A percentile compares a stretch with the other conserved stretches of the same genome.
Conservation (phyloP, 2,888 invertebrate genomes). For the Xylota sylvarum region DNA sequence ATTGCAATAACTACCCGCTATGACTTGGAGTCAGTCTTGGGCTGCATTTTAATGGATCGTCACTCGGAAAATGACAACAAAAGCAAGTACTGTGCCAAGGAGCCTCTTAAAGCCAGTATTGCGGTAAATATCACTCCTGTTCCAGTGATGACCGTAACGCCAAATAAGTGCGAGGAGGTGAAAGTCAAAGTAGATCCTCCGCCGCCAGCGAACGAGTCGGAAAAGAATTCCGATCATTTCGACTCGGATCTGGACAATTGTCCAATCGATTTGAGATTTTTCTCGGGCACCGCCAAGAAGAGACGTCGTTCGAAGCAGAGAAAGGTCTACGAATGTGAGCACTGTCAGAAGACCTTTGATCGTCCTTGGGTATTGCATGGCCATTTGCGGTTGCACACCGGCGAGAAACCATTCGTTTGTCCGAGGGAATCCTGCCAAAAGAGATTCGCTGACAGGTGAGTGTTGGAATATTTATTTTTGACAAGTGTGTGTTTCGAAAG, state of each 20-base stretch:
- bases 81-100: conserved; percentile 65
- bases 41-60: conserved; percentile 79
- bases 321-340: conserved; percentile 80
- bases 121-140: not conserved
- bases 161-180: not conserved
- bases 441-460: conserved; percentile 89
- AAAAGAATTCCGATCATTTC: conserved; percentile 17
- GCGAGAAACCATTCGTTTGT: conserved; percentile 89
- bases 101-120: not conserved
- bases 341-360: conserved; percentile 89
- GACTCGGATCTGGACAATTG: conserved; percentile 63
- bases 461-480: conserved; percentile 9
- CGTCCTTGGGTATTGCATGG: conserved; percentile 90
- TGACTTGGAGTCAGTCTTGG: conserved; percentile 79
- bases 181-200: conserved; percentile 24
- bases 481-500: not conserved
- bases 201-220: conserved; percentile 21
- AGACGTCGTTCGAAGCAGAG: conserved; percentile 78
- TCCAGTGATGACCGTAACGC: not conserved
- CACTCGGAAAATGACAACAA: conserved; percentile 70
- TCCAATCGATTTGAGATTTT: conserved; percentile 62
- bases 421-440: conserved; percentile 87
- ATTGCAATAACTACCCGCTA: conserved; percentile 80
- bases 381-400: conserved; percentile 89
- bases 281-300: conserved; percentile 63